phyloP scores from a whole-genome alignment of 2,797 vertebrate genomes.

The Phrynocephalus guinanensis region DNA sequence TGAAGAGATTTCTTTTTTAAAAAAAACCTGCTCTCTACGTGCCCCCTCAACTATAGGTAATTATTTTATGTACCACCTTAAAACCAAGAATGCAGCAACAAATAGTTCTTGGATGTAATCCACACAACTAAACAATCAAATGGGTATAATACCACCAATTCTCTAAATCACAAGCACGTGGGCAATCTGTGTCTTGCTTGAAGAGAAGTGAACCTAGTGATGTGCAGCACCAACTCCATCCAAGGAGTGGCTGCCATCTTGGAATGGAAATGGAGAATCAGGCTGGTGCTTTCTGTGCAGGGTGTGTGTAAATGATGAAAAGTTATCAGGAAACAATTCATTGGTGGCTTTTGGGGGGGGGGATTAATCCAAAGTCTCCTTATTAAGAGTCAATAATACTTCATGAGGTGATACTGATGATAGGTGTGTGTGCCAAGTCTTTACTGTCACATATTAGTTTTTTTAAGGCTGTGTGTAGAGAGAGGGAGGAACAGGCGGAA shows the following conservation, averaged over 20 bases:
- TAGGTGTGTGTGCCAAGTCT: not conserved
- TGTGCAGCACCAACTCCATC: not conserved
- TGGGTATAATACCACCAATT: not conserved
- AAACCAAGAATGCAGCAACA: not conserved
- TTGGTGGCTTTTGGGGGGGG: not conserved
- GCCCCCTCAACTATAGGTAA: not conserved
- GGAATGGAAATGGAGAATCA: slow-evolving; percentile 16
- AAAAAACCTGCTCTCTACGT: not conserved
- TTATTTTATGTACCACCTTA: not conserved
- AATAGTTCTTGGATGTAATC: not conserved
- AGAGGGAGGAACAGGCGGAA: too few species aligned
- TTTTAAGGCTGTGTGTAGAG: too few species aligned
- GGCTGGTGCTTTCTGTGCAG: not conserved
- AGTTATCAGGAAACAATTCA: slow-evolving; percentile 18
- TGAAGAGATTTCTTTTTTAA: not conserved
- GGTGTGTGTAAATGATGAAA: not conserved
- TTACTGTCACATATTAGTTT: not conserved
- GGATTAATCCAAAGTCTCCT: not conserved
- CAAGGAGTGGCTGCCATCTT: not conserved
- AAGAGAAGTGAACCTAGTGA: not conserved
- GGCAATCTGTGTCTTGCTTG: not conserved
- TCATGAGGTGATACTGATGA: slow-evolving; percentile 5
- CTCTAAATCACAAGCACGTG: not conserved
- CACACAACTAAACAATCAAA: not conserved
- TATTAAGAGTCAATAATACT: slow-evolving; percentile 13